Evolutionary conservation across 2,888 invertebrate genomes (phyloP).

Genomic region (Tenthredo livida): DNA sequence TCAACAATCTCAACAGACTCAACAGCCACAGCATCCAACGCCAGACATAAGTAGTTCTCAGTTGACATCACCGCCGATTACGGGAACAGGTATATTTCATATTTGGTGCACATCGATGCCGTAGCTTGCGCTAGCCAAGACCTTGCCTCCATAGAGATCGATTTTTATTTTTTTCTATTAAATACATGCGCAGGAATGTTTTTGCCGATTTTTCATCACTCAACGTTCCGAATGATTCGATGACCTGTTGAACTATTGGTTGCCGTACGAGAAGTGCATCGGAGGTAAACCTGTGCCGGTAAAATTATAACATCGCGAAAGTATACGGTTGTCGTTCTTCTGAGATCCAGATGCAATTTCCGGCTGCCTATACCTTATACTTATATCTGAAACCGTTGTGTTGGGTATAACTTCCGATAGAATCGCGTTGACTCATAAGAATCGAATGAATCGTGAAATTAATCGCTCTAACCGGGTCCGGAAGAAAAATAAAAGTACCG

Average conservation of each 20-base stretch:
- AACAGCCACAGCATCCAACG: constrained; percentile 73
- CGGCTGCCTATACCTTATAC: not conserved
- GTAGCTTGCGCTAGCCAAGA: not conserved
- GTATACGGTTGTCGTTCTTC: not conserved
- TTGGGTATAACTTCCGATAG: not conserved
- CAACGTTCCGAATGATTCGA: not conserved
- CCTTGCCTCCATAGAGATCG: not conserved
- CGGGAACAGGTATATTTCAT: constrained; percentile 76
- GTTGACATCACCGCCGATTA: constrained; percentile 75
- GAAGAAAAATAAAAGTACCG: not conserved
- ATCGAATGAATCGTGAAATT: not conserved
- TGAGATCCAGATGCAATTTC: not conserved
- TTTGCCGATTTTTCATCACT: not conserved
- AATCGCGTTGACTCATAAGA: not conserved
- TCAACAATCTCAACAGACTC: constrained; percentile 68
- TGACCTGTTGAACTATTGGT: not conserved
- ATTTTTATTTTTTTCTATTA: not conserved
- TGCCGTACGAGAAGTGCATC: not conserved
- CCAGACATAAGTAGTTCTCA: constrained; percentile 77
- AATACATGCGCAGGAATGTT: not conserved
- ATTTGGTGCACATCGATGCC: not conserved
- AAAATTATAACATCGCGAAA: not conserved
- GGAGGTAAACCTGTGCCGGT: not conserved
- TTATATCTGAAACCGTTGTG: not conserved
- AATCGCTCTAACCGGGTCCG: not conserved